phyloP scores from a whole-genome alignment of 2,113 vertebrate genomes.

The Hemibagrus wyckioides region DNA sequence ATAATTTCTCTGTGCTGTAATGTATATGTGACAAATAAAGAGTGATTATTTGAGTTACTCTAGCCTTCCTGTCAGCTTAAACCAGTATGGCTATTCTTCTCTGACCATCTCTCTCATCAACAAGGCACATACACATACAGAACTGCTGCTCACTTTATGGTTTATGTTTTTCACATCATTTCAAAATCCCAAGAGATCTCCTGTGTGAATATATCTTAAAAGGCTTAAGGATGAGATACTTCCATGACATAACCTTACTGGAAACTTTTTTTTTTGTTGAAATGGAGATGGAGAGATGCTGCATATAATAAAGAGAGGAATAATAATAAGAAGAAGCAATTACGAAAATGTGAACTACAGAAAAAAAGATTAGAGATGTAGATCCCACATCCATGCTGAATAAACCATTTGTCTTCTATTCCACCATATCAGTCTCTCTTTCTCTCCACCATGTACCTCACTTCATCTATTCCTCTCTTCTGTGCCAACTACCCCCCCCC shows the following conservation, averaged over 20 bases:
- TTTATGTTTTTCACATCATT: neutral
- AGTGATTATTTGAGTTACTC: too few relatives aligned
- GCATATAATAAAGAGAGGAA: neutral
- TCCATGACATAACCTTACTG: neutral
- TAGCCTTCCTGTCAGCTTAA: neutral
- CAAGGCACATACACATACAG: neutral
- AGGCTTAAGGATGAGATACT: neutral
- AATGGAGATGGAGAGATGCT: conserved; percentile 32
- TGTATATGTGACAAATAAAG: too few relatives aligned
- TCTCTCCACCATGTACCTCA: conserved; percentile 30
- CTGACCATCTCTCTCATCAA: neutral
- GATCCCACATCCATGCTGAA: neutral
- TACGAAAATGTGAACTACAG: neutral
- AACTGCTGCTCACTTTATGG: neutral
- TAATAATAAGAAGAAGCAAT: neutral
- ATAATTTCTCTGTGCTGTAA: too few relatives aligned
- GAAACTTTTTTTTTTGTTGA: neutral
- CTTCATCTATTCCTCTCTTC: conserved; percentile 42
- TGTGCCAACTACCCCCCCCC: neutral
- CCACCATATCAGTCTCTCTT: neutral
- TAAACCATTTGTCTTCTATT: neutral
- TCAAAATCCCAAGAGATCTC: neutral
- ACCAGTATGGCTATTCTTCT: neutral
- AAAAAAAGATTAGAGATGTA: neutral
- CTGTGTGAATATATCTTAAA: neutral